These are phyloP conservation scores for Formica aserva DNA, from an alignment of 2,888 invertebrate genomes.

Conservation along the genomic window DNA sequence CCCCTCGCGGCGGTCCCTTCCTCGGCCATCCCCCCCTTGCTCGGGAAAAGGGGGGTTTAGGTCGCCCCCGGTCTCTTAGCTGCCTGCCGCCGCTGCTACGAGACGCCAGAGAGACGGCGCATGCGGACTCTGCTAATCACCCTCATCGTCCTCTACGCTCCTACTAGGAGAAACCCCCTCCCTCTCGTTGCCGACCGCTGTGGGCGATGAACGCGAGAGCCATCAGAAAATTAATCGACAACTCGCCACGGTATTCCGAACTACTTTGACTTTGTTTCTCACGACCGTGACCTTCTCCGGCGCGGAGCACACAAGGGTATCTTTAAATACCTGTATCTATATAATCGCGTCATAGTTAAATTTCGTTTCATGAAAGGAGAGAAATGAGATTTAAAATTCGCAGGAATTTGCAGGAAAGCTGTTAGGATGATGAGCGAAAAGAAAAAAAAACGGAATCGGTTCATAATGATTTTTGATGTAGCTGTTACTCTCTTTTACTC, in stretches of 20 bases:
- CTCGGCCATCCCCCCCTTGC: slow-evolving; percentile 65
- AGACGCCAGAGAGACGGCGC: slow-evolving; percentile 76
- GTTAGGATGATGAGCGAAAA: not conserved
- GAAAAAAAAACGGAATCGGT: not conserved
- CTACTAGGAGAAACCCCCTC: slow-evolving; percentile 58
- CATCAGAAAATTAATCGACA: slow-evolving; percentile 73
- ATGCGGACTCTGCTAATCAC: slow-evolving; percentile 82
- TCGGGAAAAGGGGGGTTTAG: slow-evolving; percentile 75
- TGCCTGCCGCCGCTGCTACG: slow-evolving; percentile 73
- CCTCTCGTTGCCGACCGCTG: slow-evolving; percentile 42
- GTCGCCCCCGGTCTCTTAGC: slow-evolving; percentile 82
- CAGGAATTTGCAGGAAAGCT: not conserved
- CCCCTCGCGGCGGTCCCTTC: slow-evolving; percentile 55
- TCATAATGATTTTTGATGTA: not conserved
- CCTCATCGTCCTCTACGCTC: slow-evolving; percentile 77
- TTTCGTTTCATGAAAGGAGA: not conserved
- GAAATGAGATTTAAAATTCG: not conserved
- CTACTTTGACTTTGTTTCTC: slow-evolving; percentile 70
- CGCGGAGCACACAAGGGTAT: not conserved
- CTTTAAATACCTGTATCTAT: not conserved
- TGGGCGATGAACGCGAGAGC: slow-evolving; percentile 69
- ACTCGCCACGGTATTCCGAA: slow-evolving; percentile 57
- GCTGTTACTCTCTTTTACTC: not conserved
- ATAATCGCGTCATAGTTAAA: not conserved
- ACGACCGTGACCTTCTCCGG: slow-evolving; percentile 69